Evolutionary conservation across 2,113 vertebrate species (phyloP), one percentile per base, ranked within the genome.

Genomic region (Solea solea): DNA sequence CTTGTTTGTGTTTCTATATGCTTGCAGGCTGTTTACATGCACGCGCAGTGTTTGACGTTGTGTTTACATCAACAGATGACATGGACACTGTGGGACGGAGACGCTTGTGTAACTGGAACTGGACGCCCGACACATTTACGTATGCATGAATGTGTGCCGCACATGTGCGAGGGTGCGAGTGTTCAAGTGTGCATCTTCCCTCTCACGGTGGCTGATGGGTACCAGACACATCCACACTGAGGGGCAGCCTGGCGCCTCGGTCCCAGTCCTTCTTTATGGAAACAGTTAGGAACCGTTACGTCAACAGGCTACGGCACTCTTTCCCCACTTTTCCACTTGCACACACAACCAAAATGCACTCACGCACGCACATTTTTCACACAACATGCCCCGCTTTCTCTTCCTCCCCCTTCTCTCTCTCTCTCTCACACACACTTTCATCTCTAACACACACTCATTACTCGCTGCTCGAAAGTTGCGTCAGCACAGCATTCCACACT

Each of bases 261-360:
- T 88, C 77, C 64, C 87, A 74, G 78, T 82, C 83, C 70, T 65
- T 77, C 88, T 87, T 80, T 76, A 90, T 93, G 92, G 93, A 92
- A 93, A 93, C 91, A 93, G 88, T 92, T 91, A 89, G 85, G 80
- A 88, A 60, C 72, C 55, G 80, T 90, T 91, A 90, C 88, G 87
- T 92, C 92, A 94, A 78, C 76, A 79, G 55, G 75, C 72, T 63
- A 51, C 70, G 16, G 60, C 67, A 42, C 79, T 77, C 80, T 67
- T 55, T 63, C 71, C 41, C 59, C 11, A 25, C 81, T 86, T 90
- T 92, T 91, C 88, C 87, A 88, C 80, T 81, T n/a, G 0, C 66
- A 69, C 64, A 63, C 73, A 41, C 70, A 55, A 64, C 71, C 59
- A 52, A 68, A 80, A 55, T 53, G 55, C 60, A 39, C 65, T 16